These are phyloP conservation scores for Caenorhabditis zanzibari DNA, from an alignment of 2,888 invertebrate species.

Conservation along the genomic window DNA sequence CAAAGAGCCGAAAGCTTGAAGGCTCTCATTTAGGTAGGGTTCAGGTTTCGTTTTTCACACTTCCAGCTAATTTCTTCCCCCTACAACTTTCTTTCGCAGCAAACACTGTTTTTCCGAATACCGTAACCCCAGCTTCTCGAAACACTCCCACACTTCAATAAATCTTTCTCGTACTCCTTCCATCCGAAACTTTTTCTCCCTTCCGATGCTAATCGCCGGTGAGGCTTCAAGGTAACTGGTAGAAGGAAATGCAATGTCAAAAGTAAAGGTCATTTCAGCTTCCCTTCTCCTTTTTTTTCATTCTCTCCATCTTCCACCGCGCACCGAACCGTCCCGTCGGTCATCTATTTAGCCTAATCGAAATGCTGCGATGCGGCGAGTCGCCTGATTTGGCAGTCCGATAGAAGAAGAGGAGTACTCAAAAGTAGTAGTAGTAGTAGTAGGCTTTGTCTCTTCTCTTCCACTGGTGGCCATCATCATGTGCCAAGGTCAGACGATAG, in stretches of 20 bases:
- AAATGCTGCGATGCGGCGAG: constrained; percentile 27
- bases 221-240: constrained; percentile 38
- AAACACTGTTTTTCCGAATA: background rate
- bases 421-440: constrained; percentile 51
- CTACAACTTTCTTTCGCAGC: background rate
- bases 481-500: constrained; percentile 64
- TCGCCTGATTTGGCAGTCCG: constrained; percentile 58
- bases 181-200: constrained; percentile 15
- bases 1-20: background rate
- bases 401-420: constrained; percentile 43
- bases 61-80: too few relatives aligned
- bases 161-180: background rate
- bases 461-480: constrained; percentile 38
- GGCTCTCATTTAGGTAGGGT: background rate
- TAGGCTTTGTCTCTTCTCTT: constrained; percentile 34
- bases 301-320: background rate
- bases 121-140: constrained; percentile 17
- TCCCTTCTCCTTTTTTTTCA: constrained; percentile 14
- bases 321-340: constrained; percentile 7
- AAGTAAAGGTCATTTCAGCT: constrained; percentile 65
- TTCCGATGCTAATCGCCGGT: constrained; percentile 47
- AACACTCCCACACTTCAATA: background rate
- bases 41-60: background rate
- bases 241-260: constrained; percentile 27
- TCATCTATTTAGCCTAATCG: constrained; percentile 54